Conservation (phyloP, 1,140 invertebrate genomes). For the Cepaea nemoralis region DNA sequence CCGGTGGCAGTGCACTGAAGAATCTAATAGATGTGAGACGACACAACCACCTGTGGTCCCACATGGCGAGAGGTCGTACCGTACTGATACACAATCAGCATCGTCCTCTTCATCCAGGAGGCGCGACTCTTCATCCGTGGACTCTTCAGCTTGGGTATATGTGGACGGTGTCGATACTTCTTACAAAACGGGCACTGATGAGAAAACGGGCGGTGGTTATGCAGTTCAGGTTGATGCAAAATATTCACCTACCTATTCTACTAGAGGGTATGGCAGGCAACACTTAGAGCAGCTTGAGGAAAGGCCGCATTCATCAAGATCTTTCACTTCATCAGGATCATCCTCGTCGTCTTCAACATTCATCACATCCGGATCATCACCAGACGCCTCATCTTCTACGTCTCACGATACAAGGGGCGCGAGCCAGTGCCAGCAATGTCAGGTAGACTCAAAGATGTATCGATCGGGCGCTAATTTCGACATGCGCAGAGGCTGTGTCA, state of each 20-base stretch:
- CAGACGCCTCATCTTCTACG: not conserved
- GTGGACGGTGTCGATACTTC: conserved; percentile 21
- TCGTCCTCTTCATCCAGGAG: conserved; percentile 19
- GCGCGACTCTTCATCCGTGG: not conserved
- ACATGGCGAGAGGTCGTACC: not conserved
- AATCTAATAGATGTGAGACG: not conserved
- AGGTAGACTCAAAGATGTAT: conserved; percentile 44
- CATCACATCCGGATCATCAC: not conserved
- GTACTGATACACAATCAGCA: not conserved
- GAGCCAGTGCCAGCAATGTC: conserved; percentile 39
- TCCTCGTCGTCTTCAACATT: conserved; percentile 13
- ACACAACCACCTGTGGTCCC: too few relatives aligned
- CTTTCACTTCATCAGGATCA: conserved; percentile 8
- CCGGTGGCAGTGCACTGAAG: conserved; percentile 6
- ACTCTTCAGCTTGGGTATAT: conserved; percentile 31
- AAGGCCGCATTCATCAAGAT: not conserved
- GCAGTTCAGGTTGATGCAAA: conserved; percentile 4
- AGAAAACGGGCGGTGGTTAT: conserved; percentile 26
- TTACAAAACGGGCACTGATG: not conserved
- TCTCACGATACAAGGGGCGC: not conserved
- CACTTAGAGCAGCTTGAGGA: not conserved
- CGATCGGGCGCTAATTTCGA: conserved; percentile 43
- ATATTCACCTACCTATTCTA: not conserved
- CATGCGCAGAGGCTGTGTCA: conserved; percentile 45
- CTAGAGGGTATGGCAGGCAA: too few relatives aligned